Conservation (phyloP, 2,888 invertebrate species). For the Pharmacophagus antenor region DNA sequence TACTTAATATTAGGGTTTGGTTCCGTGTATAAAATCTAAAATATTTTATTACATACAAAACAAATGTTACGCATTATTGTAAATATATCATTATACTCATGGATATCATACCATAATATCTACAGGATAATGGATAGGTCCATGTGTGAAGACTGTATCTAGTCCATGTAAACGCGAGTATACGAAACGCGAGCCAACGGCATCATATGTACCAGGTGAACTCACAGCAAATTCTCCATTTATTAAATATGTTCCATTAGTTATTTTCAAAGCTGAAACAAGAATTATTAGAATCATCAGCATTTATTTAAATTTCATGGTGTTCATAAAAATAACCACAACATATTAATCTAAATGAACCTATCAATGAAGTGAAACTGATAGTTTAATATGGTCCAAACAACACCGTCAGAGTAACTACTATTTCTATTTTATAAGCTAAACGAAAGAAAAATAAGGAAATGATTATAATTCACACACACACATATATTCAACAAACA, state of each 20-base stretch:
- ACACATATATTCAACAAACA: no score
- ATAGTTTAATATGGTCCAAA: no score
- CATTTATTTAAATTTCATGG: not conserved
- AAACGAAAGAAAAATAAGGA: no score
- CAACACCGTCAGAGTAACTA: no score
- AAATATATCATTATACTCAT: not conserved
- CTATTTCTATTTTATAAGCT: no score
- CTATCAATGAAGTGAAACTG: no score
- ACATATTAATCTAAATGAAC: no score
- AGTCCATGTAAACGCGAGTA: slow-evolving; percentile 87
- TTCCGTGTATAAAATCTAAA: slow-evolving; percentile 89
- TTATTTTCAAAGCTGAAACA: slow-evolving; percentile 86
- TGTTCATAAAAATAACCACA: no score
- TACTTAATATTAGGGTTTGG: slow-evolving; percentile 94
- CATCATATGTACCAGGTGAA: slow-evolving; percentile 87
- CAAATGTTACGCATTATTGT: not conserved
- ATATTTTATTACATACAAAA: slow-evolving; percentile 18
- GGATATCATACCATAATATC: slow-evolving; percentile 87
- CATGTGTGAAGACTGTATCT: slow-evolving; percentile 89
- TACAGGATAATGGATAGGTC: slow-evolving; percentile 87
- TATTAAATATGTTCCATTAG: slow-evolving; percentile 88
- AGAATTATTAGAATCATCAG: not conserved
- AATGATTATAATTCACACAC: no score
- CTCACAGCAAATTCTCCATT: slow-evolving; percentile 92
- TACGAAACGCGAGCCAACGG: slow-evolving; percentile 88